Evolutionary conservation across 2,113 vertebrate species (phyloP), one percentile per base, ranked within the genome.

Genomic region (Sisor rabdophorus): DNA sequence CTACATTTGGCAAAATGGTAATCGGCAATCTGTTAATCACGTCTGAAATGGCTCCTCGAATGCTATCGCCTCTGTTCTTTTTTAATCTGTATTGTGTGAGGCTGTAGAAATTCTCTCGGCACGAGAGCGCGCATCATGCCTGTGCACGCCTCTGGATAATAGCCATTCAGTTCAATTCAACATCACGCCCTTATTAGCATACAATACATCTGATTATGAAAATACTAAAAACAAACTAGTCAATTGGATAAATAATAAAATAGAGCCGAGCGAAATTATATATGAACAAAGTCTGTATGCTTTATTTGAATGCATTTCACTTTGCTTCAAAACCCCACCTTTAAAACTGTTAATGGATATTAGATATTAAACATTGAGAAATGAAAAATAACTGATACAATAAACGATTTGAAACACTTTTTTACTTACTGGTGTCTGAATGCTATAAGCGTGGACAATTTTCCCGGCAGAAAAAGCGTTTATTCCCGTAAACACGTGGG

Each of bases 401-500:
- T 17, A 17, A 11, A 44, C 6, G 10, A 13, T 26, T 28, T 17
- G 28, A 53, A 53, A 61, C 15, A 40, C 15, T 59, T 15, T 28
- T 77, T 53, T 58, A 77, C 76, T 77, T 71, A 77, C 76, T 77
- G 67, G 55, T 71, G 58, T 22, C 22, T 32, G 44, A 47, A 53
- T 77, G 63, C 32, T 44, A 13, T 19, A 52, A 3, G 36, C 26
- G 22, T 48, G 44, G 24, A 30, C 40, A 26, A 20, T 60, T 30
- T 68, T 13, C 44, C 47, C 5, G 26, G 47, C 65, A 22, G 53
- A 55, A 56, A n/a, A 19, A 44, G 64, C 64, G 55, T 71, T 56
- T 70, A 53, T 61, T 69, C 65, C 67, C 10, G 44, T 26, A 71
- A 24, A 61, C 76, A 53, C 65, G 26, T 53, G 67, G 44, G 54